phyloP scores from a whole-genome alignment of 2,888 invertebrate genomes.

The Pandemis corylana region DNA sequence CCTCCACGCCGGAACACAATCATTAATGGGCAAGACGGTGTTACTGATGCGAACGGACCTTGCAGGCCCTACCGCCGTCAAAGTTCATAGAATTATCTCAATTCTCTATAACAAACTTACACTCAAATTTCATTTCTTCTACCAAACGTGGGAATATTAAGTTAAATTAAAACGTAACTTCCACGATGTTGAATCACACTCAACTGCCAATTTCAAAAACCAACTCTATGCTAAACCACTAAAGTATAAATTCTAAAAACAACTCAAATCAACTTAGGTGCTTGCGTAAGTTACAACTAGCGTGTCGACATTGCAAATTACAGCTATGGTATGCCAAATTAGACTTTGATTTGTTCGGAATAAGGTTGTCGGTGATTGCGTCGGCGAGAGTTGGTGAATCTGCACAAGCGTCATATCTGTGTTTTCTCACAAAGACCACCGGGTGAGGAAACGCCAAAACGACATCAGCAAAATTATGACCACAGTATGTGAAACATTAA shows the following conservation, averaged over 20 bases:
- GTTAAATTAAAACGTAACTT: not conserved
- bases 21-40: not conserved
- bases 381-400: constrained; percentile 14
- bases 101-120: not conserved
- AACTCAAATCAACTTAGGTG: not conserved
- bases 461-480: constrained; percentile 28
- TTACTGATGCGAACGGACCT: not conserved
- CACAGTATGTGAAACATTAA: not conserved
- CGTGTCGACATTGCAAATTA: not conserved
- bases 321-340: not conserved
- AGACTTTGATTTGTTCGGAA: not conserved
- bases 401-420: constrained; percentile 16
- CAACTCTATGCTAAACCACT: not conserved
- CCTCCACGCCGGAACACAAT: too few relatives aligned
- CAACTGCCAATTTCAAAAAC: not conserved
- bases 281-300: not conserved
- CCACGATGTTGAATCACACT: not conserved
- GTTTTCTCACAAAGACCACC: constrained; percentile 32
- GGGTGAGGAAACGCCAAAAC: not conserved
- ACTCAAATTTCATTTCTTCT: constrained; percentile 8
- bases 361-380: not conserved
- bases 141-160: not conserved
- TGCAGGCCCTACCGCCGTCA: not conserved
- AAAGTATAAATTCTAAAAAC: not conserved
- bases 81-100: constrained; percentile 4